Evolutionary conservation across 2,113 vertebrate species (phyloP).

Genomic region (Neolamprologus modestus): DNA sequence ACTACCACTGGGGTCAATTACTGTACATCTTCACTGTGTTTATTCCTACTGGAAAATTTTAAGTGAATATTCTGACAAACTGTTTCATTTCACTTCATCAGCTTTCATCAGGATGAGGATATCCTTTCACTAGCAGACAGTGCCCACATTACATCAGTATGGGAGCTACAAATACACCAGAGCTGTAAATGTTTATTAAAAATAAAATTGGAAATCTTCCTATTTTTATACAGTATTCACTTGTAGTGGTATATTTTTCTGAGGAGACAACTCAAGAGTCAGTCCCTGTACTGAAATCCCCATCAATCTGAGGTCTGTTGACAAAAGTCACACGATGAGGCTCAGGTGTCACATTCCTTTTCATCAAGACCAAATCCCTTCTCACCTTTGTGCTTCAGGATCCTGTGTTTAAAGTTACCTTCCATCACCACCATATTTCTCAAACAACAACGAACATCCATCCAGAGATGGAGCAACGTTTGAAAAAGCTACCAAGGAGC

Average conservation of each 20-base stretch:
- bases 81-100: neutral
- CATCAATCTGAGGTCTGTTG: conserved; percentile 52
- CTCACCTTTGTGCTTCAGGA: conserved; percentile 36
- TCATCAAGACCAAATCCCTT: conserved; percentile 48
- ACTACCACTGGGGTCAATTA: neutral
- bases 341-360: conserved; percentile 54
- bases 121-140: neutral
- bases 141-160: neutral
- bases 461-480: neutral
- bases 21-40: neutral
- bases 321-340: conserved; percentile 45
- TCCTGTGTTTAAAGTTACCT: conserved; percentile 27
- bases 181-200: neutral
- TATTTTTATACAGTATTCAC: neutral
- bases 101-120: neutral
- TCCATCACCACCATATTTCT: conserved; percentile 4
- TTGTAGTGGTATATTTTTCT: neutral
- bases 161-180: neutral
- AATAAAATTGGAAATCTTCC: neutral
- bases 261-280: neutral
- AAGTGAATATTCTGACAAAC: neutral
- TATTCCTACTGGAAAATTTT: neutral
- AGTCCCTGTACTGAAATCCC: neutral
- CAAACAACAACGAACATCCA: neutral
- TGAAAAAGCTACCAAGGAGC: neutral